phyloP scores from a whole-genome alignment of 2,797 vertebrate species.

The Chanos chanos region DNA sequence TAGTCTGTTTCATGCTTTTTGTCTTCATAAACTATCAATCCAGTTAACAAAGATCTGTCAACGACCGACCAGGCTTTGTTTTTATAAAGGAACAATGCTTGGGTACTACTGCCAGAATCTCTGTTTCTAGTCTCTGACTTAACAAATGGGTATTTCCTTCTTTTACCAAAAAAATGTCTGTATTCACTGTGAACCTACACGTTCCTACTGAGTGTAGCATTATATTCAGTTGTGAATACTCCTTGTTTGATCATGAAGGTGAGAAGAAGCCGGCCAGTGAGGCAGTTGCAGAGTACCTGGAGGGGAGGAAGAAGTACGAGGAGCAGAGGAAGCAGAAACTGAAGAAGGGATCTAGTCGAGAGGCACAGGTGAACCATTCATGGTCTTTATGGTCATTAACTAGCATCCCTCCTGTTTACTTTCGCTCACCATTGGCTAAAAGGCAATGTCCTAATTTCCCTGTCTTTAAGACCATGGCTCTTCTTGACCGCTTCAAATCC shows the following conservation, averaged over 20 bases:
- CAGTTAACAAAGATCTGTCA: too few species aligned
- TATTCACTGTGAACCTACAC: too few species aligned
- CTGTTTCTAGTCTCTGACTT: too few species aligned
- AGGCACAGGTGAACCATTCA: constrained; percentile 79
- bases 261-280: constrained; percentile 70
- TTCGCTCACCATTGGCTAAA: not conserved
- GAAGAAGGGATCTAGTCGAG: constrained; percentile 81
- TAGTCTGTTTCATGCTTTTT: too few species aligned
- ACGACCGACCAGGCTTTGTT: too few species aligned
- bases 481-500: constrained; percentile 87
- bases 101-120: too few species aligned
- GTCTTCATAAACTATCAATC: too few species aligned
- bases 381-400: not conserved
- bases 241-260: constrained; percentile 52
- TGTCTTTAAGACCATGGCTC: constrained; percentile 79
- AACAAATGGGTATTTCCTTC: too few species aligned
- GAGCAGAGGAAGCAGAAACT: constrained; percentile 79
- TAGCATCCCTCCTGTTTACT: not conserved
- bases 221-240: too few species aligned
- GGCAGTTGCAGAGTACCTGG: constrained; percentile 86
- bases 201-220: too few species aligned
- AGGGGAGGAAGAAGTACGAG: constrained; percentile 90
- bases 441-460: not conserved
- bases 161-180: too few species aligned
- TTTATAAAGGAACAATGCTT: too few species aligned